These are phyloP conservation scores for Eristalinus aeneus DNA, from an alignment of 2,888 invertebrate species.

Conservation along the genomic window DNA sequence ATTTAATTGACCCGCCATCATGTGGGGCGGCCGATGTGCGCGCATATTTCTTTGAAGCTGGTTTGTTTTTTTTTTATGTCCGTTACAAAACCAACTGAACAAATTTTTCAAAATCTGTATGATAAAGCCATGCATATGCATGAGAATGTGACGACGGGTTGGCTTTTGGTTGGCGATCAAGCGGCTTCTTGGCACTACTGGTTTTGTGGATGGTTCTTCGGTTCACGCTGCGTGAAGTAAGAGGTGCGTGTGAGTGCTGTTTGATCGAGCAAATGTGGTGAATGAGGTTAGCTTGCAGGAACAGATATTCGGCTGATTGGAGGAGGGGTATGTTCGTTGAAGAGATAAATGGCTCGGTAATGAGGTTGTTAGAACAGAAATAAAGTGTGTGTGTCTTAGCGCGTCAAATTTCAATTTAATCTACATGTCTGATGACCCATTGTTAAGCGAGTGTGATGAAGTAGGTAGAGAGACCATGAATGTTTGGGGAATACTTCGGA, in stretches of 20 bases:
- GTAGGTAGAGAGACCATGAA: too few relatives aligned
- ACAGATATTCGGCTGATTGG: too few relatives aligned
- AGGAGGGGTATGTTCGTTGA: neutral
- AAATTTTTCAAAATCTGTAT: neutral
- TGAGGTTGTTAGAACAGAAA: neutral
- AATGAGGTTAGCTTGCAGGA: neutral
- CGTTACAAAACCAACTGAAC: constrained; percentile 26
- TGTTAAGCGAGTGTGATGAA: neutral
- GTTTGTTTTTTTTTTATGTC: constrained; percentile 12
- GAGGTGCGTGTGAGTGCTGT: neutral
- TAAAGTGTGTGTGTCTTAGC: neutral
- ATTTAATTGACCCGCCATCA: neutral
- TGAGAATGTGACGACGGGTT: neutral
- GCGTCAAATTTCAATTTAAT: neutral
- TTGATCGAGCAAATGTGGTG: neutral
- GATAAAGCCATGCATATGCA: constrained; percentile 10
- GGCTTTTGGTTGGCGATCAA: neutral
- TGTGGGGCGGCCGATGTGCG: neutral
- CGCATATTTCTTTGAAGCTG: neutral
- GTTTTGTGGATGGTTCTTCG: neutral
- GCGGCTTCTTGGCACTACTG: neutral
- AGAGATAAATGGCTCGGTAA: neutral
- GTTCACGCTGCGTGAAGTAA: neutral
- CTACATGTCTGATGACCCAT: neutral
- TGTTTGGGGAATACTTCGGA: too few relatives aligned